phyloP scores from a whole-genome alignment of 2,797 vertebrate genomes.

The Octomys mimax region DNA sequence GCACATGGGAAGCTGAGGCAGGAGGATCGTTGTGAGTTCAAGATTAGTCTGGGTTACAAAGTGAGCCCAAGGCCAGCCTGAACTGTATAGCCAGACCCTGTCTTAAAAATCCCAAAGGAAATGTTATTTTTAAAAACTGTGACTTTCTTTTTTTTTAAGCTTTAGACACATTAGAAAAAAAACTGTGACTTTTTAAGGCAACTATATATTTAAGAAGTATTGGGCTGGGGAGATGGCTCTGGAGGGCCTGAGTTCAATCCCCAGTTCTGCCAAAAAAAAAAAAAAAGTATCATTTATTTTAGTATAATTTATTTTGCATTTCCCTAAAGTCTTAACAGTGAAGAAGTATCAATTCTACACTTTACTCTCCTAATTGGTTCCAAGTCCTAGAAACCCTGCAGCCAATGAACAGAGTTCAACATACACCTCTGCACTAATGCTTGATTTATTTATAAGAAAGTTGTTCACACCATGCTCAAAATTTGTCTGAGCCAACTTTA shows the following conservation, averaged over 20 bases:
- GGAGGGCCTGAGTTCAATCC: no score
- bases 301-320: neutral
- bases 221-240: no score
- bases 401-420: neutral
- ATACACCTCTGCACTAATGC: neutral
- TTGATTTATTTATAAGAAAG: conserved; percentile 8
- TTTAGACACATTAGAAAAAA: no score
- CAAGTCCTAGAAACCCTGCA: neutral
- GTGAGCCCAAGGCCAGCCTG: no score
- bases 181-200: conserved; percentile 12
- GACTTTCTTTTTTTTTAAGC: no score
- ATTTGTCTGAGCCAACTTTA: conserved; percentile 43
- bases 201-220: neutral
- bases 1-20: no score
- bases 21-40: no score
- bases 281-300: neutral
- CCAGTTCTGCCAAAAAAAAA: no score
- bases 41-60: no score
- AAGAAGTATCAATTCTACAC: neutral
- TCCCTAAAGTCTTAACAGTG: neutral
- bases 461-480: conserved; percentile 2
- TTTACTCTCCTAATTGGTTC: neutral
- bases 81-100: no score
- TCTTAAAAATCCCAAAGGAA: no score
- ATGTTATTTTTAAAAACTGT: no score